Conservation (phyloP, 1,140 invertebrate genomes). For the Artemia franciscana region DNA sequence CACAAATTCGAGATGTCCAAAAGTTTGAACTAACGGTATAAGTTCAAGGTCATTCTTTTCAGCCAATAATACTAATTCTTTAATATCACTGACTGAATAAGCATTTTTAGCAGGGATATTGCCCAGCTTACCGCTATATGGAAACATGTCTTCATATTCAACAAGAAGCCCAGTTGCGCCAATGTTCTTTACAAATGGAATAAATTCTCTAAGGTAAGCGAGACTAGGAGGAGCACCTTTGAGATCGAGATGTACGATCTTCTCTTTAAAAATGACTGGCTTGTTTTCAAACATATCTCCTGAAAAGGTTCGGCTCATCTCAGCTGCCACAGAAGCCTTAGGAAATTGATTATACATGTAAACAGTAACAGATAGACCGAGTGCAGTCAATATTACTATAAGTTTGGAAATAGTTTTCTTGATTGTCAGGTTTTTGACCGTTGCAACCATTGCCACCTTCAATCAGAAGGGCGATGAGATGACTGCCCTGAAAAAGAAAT, state of each 20-base stretch:
- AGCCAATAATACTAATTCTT: slow-evolving; percentile 33
- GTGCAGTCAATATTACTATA: too few species aligned
- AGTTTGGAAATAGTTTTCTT: too few species aligned
- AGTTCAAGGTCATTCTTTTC: slow-evolving; percentile 42
- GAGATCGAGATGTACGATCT: slow-evolving; percentile 47
- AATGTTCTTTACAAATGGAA: slow-evolving; percentile 30
- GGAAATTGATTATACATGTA: neutral
- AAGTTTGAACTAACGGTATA: slow-evolving; percentile 82
- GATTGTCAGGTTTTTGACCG: too few species aligned
- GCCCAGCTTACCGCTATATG: slow-evolving; percentile 44
- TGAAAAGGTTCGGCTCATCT: too few species aligned
- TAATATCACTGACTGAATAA: slow-evolving; percentile 44
- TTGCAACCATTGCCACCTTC: too few species aligned
- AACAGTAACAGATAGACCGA: neutral
- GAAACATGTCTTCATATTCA: slow-evolving; percentile 98
- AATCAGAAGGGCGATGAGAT: too few species aligned
- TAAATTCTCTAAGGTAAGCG: slow-evolving; percentile 33
- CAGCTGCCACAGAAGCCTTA: neutral
- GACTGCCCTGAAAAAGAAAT: too few species aligned
- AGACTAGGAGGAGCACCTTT: slow-evolving; percentile 45
- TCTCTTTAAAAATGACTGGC: slow-evolving; percentile 7
- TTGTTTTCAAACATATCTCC: too few species aligned
- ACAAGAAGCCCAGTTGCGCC: slow-evolving; percentile 66
- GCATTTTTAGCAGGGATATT: slow-evolving; percentile 44
- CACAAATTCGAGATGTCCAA: slow-evolving; percentile 79